These are phyloP conservation scores for Leptodactylus fuscus DNA, from an alignment of 2,113 vertebrate genomes.

Conservation along the genomic window DNA sequence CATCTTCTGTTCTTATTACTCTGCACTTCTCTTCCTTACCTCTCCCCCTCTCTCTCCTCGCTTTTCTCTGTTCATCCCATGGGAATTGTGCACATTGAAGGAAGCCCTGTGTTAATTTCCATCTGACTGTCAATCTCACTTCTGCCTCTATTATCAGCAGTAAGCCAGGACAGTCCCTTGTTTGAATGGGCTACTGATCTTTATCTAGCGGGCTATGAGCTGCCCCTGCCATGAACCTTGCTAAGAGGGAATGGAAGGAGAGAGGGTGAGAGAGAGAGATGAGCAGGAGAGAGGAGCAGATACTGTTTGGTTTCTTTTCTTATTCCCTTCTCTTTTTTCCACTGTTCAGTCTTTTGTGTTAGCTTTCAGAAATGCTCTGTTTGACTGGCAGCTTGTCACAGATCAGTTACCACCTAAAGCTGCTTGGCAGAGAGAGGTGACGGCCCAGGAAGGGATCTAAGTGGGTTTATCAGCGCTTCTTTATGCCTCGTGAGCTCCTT, in stretches of 20 bases:
- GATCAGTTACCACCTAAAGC: constrained; percentile 99
- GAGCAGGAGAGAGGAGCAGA: constrained; percentile 69
- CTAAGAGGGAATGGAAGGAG: constrained; percentile 55
- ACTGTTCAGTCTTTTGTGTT: constrained; percentile 88
- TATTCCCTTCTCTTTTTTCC: constrained; percentile 79
- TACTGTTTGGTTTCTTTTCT: constrained; percentile 79
- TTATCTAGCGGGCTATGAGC: constrained; percentile 70
- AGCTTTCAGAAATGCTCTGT: constrained; percentile 97
- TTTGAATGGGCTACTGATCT: constrained; percentile 75
- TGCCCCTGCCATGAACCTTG: constrained; percentile 78
- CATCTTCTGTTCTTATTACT: constrained; percentile 61
- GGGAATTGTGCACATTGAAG: constrained; percentile 76
- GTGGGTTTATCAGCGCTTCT: constrained; percentile 99
- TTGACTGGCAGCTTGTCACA: constrained; percentile 99
- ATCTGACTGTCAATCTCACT: constrained; percentile 79
- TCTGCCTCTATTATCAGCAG: constrained; percentile 74
- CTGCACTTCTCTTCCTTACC: constrained; percentile 62
- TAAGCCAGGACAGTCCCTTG: constrained; percentile 72
- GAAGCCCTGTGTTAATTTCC: constrained; percentile 75
- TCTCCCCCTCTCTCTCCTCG: constrained; percentile 64
- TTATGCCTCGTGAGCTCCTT: constrained; percentile 98
- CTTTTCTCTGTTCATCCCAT: constrained; percentile 68
- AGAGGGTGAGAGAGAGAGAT: constrained; percentile 61
- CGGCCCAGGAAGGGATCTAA: constrained; percentile 99
- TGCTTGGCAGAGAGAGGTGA: constrained; percentile 96